These are phyloP conservation scores for Bovichtus variegatus DNA, from an alignment of 2,797 vertebrate genomes.

Conservation along the genomic window DNA sequence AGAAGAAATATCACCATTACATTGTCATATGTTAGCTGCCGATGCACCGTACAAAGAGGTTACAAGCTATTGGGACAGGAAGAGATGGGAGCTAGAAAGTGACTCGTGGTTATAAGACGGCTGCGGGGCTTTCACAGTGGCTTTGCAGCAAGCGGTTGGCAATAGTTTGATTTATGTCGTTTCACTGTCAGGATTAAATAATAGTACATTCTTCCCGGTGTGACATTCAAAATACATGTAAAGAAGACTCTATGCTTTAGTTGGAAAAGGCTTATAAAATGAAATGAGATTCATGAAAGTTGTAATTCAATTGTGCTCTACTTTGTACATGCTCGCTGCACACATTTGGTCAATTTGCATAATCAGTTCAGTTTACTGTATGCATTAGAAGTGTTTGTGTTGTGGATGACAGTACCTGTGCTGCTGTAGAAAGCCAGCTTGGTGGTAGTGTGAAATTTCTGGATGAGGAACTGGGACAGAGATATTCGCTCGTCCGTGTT, in stretches of 20 bases:
- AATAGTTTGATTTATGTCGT: slow-evolving; percentile 43
- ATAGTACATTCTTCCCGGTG: slow-evolving; percentile 17
- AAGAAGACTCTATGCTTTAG: slow-evolving; percentile 8
- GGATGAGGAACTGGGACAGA: slow-evolving; percentile 97
- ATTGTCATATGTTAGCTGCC: slow-evolving; percentile 24
- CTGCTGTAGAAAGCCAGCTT: slow-evolving; percentile 98
- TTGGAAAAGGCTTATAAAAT: slow-evolving; percentile 28
- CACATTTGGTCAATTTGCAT: slow-evolving; percentile 29
- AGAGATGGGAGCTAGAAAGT: slow-evolving; percentile 52
- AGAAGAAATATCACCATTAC: slow-evolving; percentile 42
- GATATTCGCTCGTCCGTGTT: slow-evolving; percentile 97
- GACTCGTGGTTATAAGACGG: slow-evolving; percentile 35
- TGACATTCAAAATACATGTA: slow-evolving; percentile 32
- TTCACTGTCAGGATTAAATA: slow-evolving; percentile 51
- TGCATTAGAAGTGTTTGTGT: neutral
- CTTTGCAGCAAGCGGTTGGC: slow-evolving; percentile 48
- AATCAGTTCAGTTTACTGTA: slow-evolving; percentile 18
- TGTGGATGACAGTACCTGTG: slow-evolving; percentile 86
- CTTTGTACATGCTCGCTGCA: neutral
- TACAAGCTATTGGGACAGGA: slow-evolving; percentile 49
- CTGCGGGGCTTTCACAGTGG: slow-evolving; percentile 38
- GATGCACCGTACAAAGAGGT: slow-evolving; percentile 35
- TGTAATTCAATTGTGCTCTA: slow-evolving; percentile 36
- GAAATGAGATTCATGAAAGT: slow-evolving; percentile 38
- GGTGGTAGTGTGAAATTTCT: slow-evolving; percentile 98